A percentile compares a stretch with the other conserved stretches of the same genome.
Conservation (phyloP, 1,140 invertebrate species). For the Kradibia gibbosae region DNA sequence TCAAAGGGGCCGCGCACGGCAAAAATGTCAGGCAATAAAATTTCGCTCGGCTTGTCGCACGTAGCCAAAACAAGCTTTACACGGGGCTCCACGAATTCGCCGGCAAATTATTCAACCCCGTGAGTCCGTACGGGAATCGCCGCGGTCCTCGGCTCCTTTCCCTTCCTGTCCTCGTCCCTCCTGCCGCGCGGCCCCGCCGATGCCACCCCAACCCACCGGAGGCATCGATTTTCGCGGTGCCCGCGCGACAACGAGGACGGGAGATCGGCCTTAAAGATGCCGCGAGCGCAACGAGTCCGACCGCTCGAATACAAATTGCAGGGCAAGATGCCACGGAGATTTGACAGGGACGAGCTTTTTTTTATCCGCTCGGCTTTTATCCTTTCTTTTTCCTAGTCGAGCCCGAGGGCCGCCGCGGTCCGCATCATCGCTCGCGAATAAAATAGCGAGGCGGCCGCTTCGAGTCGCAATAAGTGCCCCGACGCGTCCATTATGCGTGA, state of each 20-base stretch:
- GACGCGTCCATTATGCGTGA: constrained; percentile 24
- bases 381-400: background rate
- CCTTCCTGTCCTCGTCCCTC: too few relatives aligned
- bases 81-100: background rate
- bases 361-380: constrained; percentile 25
- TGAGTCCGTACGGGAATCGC: background rate
- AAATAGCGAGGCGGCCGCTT: background rate
- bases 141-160: too few relatives aligned
- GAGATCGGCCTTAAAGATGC: constrained; percentile 33
- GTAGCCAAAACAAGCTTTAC: background rate
- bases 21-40: background rate
- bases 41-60: background rate
- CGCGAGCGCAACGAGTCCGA: background rate
- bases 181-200: too few relatives aligned
- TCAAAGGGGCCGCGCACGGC: background rate
- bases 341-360: constrained; percentile 51
- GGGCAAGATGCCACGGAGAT: constrained; percentile 24
- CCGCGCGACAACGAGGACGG: background rate
- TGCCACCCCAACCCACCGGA: background rate
- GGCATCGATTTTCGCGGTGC: background rate
- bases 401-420: background rate
- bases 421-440: background rate
- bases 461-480: background rate
- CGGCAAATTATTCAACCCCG: constrained; percentile 11
- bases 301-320: constrained; percentile 34